Evolutionary conservation across 2,113 vertebrate genomes (phyloP).

Genomic region (Anolis carolinensis): DNA sequence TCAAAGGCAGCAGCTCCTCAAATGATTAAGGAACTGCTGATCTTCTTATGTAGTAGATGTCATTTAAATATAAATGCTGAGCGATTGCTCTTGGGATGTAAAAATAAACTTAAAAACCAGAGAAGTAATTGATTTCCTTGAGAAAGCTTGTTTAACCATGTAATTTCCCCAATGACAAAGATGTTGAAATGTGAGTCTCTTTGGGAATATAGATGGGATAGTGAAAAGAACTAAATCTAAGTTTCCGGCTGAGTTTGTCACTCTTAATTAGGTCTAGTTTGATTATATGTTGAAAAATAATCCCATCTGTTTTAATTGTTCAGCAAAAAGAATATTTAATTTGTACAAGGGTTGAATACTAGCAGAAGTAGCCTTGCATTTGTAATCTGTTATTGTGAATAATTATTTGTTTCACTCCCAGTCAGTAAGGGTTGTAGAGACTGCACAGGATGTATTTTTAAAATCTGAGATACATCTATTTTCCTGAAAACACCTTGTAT

Average conservation of each 20-base stretch:
- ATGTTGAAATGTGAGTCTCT: constrained; percentile 56
- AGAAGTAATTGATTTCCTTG: constrained; percentile 53
- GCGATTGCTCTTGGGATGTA: constrained; percentile 34
- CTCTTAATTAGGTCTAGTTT: constrained; percentile 63
- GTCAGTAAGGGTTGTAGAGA: not conserved
- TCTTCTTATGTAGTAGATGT: not conserved
- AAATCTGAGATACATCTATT: not conserved
- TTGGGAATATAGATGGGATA: constrained; percentile 48
- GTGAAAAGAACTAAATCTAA: constrained; percentile 51
- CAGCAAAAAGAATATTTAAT: constrained; percentile 39
- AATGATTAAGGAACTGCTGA: constrained; percentile 40
- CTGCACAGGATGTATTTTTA: not conserved
- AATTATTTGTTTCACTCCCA: constrained; percentile 1
- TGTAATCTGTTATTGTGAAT: constrained; percentile 14
- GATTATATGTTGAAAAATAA: constrained; percentile 39
- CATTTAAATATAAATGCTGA: constrained; percentile 28
- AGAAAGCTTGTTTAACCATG: constrained; percentile 58
- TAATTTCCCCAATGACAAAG: constrained; percentile 52
- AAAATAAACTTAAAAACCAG: constrained; percentile 51
- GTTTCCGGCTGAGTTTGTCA: constrained; percentile 50
- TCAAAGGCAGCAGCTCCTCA: not conserved
- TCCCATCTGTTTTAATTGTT: constrained; percentile 53
- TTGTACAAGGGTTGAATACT: constrained; percentile 26
- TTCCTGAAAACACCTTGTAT: not conserved
- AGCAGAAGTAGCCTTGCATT: not conserved